Conservation (phyloP, 2,888 invertebrate species). For the Homarus gammarus region DNA sequence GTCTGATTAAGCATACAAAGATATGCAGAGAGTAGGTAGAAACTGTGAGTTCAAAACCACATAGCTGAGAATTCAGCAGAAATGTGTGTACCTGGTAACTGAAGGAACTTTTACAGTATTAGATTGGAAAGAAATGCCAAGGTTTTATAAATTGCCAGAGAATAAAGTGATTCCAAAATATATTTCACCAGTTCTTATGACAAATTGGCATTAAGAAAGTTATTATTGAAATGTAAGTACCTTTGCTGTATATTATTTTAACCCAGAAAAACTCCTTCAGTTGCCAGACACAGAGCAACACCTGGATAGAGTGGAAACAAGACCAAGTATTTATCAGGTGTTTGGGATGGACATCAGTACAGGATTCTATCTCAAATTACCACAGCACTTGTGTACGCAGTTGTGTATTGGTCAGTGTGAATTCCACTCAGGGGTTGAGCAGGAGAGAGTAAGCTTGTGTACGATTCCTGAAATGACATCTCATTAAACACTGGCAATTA, state of each 20-base stretch:
- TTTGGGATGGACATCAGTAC: constrained; percentile 41
- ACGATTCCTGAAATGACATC: constrained; percentile 67
- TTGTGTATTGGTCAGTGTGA: constrained; percentile 65
- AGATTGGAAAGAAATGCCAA: background rate
- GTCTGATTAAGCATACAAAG: constrained; percentile 16
- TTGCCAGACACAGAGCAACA: constrained; percentile 49
- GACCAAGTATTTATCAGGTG: constrained; percentile 50
- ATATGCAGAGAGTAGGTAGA: constrained; percentile 54
- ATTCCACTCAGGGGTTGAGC: constrained; percentile 46
- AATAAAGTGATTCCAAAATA: no score
- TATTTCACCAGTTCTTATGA: background rate
- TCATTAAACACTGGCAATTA: constrained; percentile 3
- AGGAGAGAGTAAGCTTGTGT: constrained; percentile 52
- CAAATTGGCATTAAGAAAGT: background rate
- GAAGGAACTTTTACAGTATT: constrained; percentile 33
- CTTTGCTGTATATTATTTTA: background rate
- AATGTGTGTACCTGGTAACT: constrained; percentile 21
- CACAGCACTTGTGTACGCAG: constrained; percentile 72
- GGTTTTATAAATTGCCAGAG: background rate
- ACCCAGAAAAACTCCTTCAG: constrained; percentile 23
- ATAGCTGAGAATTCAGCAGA: constrained; percentile 47
- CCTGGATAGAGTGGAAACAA: constrained; percentile 57
- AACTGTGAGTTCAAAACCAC: constrained; percentile 45
- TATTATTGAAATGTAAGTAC: background rate
- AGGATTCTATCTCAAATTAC: constrained; percentile 64